Conservation (phyloP, 2,113 vertebrate genomes). For the Hemichromis elongatus region DNA sequence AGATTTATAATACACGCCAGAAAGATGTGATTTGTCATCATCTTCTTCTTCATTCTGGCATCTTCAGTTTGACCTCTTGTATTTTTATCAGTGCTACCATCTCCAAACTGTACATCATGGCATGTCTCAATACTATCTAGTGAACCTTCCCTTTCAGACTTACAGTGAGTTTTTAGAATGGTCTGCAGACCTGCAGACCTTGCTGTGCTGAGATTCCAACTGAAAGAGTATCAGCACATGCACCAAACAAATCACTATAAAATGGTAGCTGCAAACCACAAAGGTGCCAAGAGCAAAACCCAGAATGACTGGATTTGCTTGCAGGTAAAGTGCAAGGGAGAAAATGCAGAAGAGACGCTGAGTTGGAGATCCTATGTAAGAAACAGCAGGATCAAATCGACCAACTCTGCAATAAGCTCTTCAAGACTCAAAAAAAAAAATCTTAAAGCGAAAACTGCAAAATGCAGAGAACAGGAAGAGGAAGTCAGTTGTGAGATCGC, state of each 20-base stretch:
- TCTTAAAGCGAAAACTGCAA: background rate
- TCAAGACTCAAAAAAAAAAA: background rate
- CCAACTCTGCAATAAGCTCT: background rate
- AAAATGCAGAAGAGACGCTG: background rate
- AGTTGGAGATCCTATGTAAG: fast-evolving
- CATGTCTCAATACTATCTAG: background rate
- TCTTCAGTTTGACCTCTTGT: background rate
- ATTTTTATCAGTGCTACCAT: background rate
- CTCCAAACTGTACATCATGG: background rate
- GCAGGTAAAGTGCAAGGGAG: background rate
- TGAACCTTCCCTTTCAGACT: background rate
- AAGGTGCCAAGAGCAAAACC: background rate
- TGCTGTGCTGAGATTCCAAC: background rate
- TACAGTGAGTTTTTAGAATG: background rate
- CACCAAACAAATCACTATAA: background rate
- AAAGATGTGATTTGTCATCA: background rate
- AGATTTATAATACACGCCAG: background rate
- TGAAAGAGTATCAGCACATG: background rate
- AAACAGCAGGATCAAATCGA: background rate
- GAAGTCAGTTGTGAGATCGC: fast-evolving
- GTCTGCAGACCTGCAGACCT: fast-evolving
- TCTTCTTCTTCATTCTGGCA: background rate
- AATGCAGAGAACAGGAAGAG: background rate
- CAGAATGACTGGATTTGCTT: background rate
- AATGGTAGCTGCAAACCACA: fast-evolving